Conservation (phyloP, 2,113 vertebrate species). For the Oryzias curvinotus region DNA sequence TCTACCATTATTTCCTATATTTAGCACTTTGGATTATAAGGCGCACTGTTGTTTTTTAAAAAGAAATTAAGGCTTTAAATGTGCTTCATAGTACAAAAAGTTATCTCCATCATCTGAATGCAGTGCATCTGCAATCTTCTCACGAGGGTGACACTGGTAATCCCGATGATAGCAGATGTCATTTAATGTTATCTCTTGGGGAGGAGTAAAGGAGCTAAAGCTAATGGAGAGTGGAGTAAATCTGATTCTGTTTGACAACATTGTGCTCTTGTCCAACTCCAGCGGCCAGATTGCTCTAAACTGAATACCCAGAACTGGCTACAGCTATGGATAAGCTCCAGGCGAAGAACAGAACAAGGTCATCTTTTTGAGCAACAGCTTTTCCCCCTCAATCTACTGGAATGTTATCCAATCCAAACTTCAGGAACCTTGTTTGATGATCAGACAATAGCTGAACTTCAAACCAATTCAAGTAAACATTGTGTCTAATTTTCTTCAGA, state of each 20-base stretch:
- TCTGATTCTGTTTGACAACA: slow-evolving; percentile 72
- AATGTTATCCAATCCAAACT: background rate
- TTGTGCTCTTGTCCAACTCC: slow-evolving; percentile 53
- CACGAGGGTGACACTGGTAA: slow-evolving; percentile 62
- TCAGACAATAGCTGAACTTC: slow-evolving; percentile 8
- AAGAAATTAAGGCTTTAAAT: too few relatives aligned
- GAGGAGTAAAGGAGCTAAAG: slow-evolving; percentile 52
- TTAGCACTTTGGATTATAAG: too few relatives aligned
- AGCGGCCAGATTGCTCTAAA: slow-evolving; percentile 62
- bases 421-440: background rate
- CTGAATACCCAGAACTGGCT: slow-evolving; percentile 22
- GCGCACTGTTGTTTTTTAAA: too few relatives aligned
- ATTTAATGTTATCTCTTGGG: slow-evolving; percentile 71
- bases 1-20: too few relatives aligned
- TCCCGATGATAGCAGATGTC: slow-evolving; percentile 72
- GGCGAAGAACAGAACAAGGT: slow-evolving; percentile 24
- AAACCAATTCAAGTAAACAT: background rate
- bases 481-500: background rate
- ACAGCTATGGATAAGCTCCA: slow-evolving; percentile 10
- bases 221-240: slow-evolving; percentile 72
- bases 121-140: slow-evolving; percentile 47
- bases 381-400: background rate
- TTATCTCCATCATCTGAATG: too few relatives aligned
- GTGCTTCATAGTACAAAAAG: too few relatives aligned
- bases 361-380: slow-evolving; percentile 7